These are phyloP conservation scores for Nymphalis polychloros DNA, from an alignment of 2,888 invertebrate species.

Conservation along the genomic window DNA sequence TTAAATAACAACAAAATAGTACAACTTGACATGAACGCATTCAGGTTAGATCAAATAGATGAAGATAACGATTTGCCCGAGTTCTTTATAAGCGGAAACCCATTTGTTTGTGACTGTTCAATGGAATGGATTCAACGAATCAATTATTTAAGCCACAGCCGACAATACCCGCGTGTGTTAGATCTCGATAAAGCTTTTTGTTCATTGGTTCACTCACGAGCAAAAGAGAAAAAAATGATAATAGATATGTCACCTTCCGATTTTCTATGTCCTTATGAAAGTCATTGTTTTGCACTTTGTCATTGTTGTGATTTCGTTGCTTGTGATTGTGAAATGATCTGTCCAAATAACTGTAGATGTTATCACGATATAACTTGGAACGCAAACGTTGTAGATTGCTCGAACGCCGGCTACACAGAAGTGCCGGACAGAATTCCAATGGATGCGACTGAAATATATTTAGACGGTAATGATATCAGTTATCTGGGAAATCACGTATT, in stretches of 20 bases:
- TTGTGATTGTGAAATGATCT: slow-evolving; percentile 95
- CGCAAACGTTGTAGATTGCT: slow-evolving; percentile 91
- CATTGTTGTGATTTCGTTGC: slow-evolving; percentile 95
- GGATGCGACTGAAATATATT: slow-evolving; percentile 93
- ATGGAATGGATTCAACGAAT: slow-evolving; percentile 93
- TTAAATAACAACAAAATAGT: slow-evolving; percentile 88
- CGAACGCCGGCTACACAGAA: slow-evolving; percentile 86
- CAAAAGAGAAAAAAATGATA: slow-evolving; percentile 86
- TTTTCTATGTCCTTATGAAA: slow-evolving; percentile 90
- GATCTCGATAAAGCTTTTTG: slow-evolving; percentile 90
- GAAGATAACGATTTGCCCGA: slow-evolving; percentile 87
- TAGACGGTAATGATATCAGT: slow-evolving; percentile 91
- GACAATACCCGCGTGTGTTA: slow-evolving; percentile 89
- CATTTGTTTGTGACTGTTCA: slow-evolving; percentile 92
- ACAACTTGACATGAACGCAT: slow-evolving; percentile 87
- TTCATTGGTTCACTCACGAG: slow-evolving; percentile 85
- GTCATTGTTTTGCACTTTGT: slow-evolving; percentile 92
- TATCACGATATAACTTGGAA: slow-evolving; percentile 93
- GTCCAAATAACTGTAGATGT: slow-evolving; percentile 91
- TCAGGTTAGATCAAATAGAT: slow-evolving; percentile 85
- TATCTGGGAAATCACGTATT: slow-evolving; percentile 91
- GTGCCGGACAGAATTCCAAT: slow-evolving; percentile 91
- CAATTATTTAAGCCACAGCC: slow-evolving; percentile 87
- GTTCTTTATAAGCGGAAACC: slow-evolving; percentile 91
- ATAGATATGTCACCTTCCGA: slow-evolving; percentile 87